phyloP scores from a whole-genome alignment of 2,888 invertebrate species.

The Pseudeuparius sepicola region DNA sequence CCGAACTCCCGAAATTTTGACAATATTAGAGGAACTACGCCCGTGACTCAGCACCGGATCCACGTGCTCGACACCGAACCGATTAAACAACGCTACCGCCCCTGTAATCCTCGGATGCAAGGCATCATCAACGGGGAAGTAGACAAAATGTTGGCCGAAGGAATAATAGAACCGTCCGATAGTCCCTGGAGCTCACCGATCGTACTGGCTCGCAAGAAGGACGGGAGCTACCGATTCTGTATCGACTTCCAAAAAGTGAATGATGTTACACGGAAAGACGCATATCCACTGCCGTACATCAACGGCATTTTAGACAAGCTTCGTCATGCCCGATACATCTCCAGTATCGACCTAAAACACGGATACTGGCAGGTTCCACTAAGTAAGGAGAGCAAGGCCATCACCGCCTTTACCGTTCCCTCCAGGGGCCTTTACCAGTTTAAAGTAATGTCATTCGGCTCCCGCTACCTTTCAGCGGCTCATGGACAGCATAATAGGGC shows the following conservation, averaged over 20 bases:
- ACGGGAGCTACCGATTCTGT: slow-evolving; percentile 2
- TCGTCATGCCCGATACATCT: slow-evolving; percentile 25
- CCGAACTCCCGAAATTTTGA: too few relatives aligned
- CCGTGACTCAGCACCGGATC: too few relatives aligned
- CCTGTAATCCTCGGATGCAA: too few relatives aligned
- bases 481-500: slow-evolving; percentile 5
- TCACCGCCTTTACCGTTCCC: slow-evolving; percentile 20
- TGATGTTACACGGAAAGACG: slow-evolving; percentile 26
- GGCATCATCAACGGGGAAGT: too few relatives aligned
- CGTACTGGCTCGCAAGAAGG: slow-evolving; percentile 1
- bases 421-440: slow-evolving; percentile 28
- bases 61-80: too few relatives aligned
- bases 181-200: too few relatives aligned
- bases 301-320: slow-evolving; percentile 26
- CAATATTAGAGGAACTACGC: too few relatives aligned
- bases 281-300: slow-evolving; percentile 29
- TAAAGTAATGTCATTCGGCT: slow-evolving; percentile 27
- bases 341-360: slow-evolving; percentile 25
- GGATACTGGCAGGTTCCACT: slow-evolving; percentile 2
- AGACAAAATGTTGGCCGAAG: too few relatives aligned
- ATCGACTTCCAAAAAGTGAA: too few relatives aligned
- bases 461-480: slow-evolving; percentile 27
- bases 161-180: too few relatives aligned
- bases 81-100: too few relatives aligned
- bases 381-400: background rate